phyloP scores from a whole-genome alignment of 35 echinoderm and acorn worm genomes.

The Amphiura filiformis region DNA sequence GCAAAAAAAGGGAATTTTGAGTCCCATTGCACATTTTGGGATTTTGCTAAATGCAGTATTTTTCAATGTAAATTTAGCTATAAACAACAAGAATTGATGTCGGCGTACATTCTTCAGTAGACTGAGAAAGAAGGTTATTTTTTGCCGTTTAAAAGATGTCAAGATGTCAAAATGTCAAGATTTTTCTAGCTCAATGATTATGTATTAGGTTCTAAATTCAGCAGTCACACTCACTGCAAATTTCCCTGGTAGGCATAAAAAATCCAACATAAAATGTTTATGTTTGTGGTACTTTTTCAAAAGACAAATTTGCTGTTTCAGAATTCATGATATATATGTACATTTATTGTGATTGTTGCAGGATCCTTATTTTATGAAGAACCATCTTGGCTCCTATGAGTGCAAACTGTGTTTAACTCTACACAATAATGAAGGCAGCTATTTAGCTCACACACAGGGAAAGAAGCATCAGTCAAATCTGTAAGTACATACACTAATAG shows the following conservation, averaged over 20 bases:
- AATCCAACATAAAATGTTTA: neutral
- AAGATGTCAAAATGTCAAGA: too few relatives aligned
- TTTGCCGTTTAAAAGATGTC: too few relatives aligned
- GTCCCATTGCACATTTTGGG: too few relatives aligned
- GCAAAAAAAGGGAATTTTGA: neutral
- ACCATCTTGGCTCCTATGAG: constrained; percentile 98
- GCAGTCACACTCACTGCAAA: neutral
- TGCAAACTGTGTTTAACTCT: constrained; percentile 96
- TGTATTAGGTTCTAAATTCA: neutral
- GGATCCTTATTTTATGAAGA: constrained; percentile 99
- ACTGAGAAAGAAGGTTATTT: neutral
- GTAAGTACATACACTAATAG: too few relatives aligned
- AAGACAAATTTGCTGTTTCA: neutral
- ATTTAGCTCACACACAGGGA: constrained; percentile 97
- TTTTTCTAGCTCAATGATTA: too few relatives aligned
- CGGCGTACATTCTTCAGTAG: neutral
- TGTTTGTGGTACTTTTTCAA: neutral
- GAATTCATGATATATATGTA: neutral
- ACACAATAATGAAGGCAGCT: constrained; percentile 99
- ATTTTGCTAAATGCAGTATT: too few relatives aligned
- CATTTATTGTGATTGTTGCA: constrained; percentile 31
- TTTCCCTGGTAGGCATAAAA: too few relatives aligned
- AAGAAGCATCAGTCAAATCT: constrained; percentile 99
- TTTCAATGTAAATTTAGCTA: neutral
- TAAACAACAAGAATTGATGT: neutral